phyloP scores from a whole-genome alignment of 2,888 invertebrate genomes.

The Tipula vernalis region DNA sequence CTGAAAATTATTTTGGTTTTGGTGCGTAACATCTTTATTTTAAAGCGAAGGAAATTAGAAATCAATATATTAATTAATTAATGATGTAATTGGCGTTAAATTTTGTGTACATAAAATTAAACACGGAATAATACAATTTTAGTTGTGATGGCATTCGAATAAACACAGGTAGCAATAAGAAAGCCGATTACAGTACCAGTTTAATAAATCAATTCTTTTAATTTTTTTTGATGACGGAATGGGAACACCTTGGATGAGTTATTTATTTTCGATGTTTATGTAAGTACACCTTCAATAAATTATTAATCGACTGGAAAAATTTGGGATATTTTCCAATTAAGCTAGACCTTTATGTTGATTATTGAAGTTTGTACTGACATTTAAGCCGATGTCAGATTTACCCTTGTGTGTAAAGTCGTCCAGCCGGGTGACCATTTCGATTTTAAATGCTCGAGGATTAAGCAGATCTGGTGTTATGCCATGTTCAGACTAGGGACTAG shows the following conservation, averaged over 20 bases:
- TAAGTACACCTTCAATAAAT: neutral
- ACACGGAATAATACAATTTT: neutral
- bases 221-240: neutral
- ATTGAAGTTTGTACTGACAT: neutral
- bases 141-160: neutral
- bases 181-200: neutral
- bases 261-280: neutral
- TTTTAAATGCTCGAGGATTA: too few relatives aligned
- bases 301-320: neutral
- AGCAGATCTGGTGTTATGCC: too few relatives aligned
- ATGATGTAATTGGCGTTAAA: neutral
- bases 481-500: too few relatives aligned
- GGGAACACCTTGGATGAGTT: neutral
- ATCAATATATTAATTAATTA: neutral
- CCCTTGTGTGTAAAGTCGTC: too few relatives aligned
- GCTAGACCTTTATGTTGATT: neutral
- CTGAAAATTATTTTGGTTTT: neutral
- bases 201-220: neutral
- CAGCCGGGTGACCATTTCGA: too few relatives aligned
- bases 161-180: neutral
- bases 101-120: neutral
- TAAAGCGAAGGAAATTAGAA: neutral
- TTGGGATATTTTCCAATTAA: neutral
- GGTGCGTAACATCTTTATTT: neutral
- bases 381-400: too few relatives aligned